Percentiles rank a stretch among this genome's conserved stretches.
These are phyloP conservation scores for Sebastes flavidus DNA, from an alignment of 2,797 vertebrate genomes.

Conservation along the genomic window DNA sequence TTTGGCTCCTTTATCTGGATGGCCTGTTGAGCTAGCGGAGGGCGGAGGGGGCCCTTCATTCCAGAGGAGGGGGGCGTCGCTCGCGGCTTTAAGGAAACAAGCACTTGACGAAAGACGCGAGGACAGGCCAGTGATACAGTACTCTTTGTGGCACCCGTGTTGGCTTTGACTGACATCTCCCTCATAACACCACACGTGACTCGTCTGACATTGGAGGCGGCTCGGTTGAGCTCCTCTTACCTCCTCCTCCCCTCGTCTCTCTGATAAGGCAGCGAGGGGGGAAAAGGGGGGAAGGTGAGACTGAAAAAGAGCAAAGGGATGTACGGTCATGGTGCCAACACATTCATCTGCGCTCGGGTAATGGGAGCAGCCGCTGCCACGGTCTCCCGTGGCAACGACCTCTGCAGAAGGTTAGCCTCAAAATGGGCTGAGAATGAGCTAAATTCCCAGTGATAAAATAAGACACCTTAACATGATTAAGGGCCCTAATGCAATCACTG, in stretches of 20 bases:
- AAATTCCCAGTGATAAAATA: conserved; percentile 70
- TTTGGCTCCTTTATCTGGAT: conserved; percentile 68
- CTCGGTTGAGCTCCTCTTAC: conserved; percentile 33
- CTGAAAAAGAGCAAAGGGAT: conserved; percentile 11
- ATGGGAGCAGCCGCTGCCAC: conserved; percentile 53
- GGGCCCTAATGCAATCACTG: conserved; percentile 67
- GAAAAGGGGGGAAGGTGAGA: conserved; percentile 24
- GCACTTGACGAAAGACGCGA: conserved; percentile 43
- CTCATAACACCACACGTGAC: conserved; percentile 33
- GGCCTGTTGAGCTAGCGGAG: conserved; percentile 45
- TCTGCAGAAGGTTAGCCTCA: conserved; percentile 72
- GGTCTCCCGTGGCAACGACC: conserved; percentile 75
- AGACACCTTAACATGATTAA: conserved; percentile 74
- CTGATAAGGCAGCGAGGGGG: conserved; percentile 48
- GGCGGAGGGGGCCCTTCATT: conserved; percentile 49
- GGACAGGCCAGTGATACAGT: conserved; percentile 5
- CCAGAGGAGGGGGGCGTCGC: conserved; percentile 12
- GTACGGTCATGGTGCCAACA: conserved; percentile 50
- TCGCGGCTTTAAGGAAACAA: conserved; percentile 44
- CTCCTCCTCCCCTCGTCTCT: not conserved
- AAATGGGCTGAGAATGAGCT: conserved; percentile 68
- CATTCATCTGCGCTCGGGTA: conserved; percentile 71
- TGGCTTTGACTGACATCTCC: conserved; percentile 64
- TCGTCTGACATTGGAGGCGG: conserved; percentile 24
- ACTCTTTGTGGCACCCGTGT: conserved; percentile 23